Evolutionary conservation across 2,888 invertebrate species (phyloP).

Genomic region (Iselma pallidipennis): DNA sequence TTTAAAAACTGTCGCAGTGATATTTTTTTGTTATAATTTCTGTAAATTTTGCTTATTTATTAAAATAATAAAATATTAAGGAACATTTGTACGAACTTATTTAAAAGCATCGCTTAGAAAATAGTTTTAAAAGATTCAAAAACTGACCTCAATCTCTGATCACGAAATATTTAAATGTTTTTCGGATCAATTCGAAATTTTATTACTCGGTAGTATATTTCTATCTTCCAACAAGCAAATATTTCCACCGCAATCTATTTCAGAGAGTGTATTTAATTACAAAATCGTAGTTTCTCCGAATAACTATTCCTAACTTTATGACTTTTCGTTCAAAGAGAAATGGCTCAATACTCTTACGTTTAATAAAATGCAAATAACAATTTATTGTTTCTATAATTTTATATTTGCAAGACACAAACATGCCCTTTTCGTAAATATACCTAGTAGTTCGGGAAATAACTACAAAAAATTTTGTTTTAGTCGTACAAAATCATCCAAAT

Average conservation of each 20-base stretch:
- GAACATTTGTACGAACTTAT: too few relatives aligned
- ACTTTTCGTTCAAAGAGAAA: background rate
- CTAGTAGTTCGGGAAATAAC: too few relatives aligned
- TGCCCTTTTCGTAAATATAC: too few relatives aligned
- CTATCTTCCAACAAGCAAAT: background rate
- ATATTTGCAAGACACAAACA: background rate
- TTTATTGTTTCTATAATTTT: background rate
- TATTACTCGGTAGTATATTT: background rate
- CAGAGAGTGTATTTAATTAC: background rate
- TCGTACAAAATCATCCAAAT: too few relatives aligned
- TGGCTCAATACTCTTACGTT: background rate
- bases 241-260: background rate
- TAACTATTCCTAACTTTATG: background rate
- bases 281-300: background rate
- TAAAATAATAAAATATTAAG: too few relatives aligned
- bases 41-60: too few relatives aligned
- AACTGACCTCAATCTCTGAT: background rate
- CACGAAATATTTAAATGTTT: background rate
- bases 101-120: too few relatives aligned
- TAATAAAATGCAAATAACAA: background rate
- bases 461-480: too few relatives aligned
- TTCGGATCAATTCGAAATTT: background rate
- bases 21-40: too few relatives aligned
- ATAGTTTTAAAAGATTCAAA: background rate
- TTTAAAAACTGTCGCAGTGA: too few relatives aligned